Base-by-base conservation (phyloP, 2,113 vertebrate genomes). In the Ovibos moschatus region DNA sequence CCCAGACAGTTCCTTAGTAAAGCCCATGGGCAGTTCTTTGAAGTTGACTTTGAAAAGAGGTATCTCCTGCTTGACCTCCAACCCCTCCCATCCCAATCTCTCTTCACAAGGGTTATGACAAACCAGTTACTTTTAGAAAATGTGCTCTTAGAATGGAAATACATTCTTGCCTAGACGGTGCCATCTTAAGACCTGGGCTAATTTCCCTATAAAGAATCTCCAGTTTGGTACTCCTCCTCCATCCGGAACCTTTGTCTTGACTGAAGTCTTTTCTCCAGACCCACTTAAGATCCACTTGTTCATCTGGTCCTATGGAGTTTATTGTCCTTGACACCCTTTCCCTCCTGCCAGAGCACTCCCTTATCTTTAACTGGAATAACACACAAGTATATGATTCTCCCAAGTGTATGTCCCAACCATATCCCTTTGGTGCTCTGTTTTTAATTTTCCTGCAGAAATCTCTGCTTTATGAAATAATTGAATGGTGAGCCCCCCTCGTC, bases 391-490 rank as follows among this genome's bases (percentile, higher is more conserved):
- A 25, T 79, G 28, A 7, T 57, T 45, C 17, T 36, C 40, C 4
- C 10, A 60, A 8, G 10, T 7, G 3, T 30, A 40, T 88, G 23
- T 6, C 21, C 2, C 4, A 50, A 3, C 16, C 5, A 12, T 5
- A 27, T 55, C 40, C 4, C 71, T 93, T 43, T 45, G 50, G 58
- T 76, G 14, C 1, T 21, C 16, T 60, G 3, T 45, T 60, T 78
- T 79, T 91, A 64, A 74, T 92, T 96, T 93, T 40, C 53, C 90
- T 57, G 4, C 58, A 4, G 92, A 95, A 93, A 87, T 84, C 2
- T 28, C 27, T 27, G 83, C 6, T 2, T 83, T 43, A 60, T 15
- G 21, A 15, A 88, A 90, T 50, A 64, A 78, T 40, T 85, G 53
- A 84, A 53, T 90, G 7, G 4, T 2, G 5, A 93, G 9, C 5